phyloP scores from a whole-genome alignment of 2,113 vertebrate genomes.

The Morone saxatilis region DNA sequence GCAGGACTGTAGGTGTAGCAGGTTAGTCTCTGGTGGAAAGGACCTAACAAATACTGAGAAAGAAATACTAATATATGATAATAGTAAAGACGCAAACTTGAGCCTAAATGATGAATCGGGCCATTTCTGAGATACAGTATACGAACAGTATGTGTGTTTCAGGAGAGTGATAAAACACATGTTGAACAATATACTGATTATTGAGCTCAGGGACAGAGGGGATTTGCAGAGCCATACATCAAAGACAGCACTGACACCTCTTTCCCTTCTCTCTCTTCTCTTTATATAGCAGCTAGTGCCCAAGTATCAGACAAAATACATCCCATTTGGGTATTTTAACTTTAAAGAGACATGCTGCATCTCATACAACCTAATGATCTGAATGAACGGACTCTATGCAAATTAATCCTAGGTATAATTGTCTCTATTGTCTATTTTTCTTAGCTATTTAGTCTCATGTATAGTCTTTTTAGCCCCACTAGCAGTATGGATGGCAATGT shows the following conservation, averaged over 20 bases:
- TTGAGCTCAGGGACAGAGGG: constrained; percentile 59
- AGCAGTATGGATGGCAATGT: neutral
- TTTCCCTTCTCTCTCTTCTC: constrained; percentile 22
- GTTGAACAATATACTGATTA: constrained; percentile 77
- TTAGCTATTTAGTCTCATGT: neutral
- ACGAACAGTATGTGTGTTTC: constrained; percentile 36
- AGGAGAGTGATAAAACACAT: constrained; percentile 67
- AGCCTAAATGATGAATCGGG: neutral
- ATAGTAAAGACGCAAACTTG: neutral
- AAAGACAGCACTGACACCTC: constrained; percentile 54
- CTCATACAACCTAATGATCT: constrained; percentile 5
- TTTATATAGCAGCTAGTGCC: constrained; percentile 10
- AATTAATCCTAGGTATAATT: neutral
- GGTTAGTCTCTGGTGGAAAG: constrained; percentile 6
- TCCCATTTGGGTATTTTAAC: neutral
- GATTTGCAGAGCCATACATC: constrained; percentile 66
- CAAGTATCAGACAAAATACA: constrained; percentile 3
- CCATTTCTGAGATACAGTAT: neutral
- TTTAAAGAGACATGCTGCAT: neutral
- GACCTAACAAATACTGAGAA: neutral
- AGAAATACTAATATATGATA: neutral
- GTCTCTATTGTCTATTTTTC: neutral
- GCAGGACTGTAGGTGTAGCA: neutral
- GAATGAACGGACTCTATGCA: neutral
- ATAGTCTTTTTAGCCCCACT: neutral